Evolutionary conservation across 2,888 invertebrate genomes (phyloP).

Genomic region (Tyria jacobaeae): DNA sequence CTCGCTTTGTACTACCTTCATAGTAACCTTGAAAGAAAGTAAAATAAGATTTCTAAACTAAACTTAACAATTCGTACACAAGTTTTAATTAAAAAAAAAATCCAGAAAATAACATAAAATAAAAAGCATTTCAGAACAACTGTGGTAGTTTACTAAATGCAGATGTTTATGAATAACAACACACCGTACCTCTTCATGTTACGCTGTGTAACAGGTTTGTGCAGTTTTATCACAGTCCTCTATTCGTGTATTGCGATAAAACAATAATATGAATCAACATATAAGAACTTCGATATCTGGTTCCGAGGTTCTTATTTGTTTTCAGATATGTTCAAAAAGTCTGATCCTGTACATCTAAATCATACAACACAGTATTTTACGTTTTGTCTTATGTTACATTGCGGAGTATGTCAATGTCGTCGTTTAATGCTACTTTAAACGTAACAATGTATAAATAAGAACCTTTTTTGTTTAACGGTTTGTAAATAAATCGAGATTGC

Average conservation of each 20-base stretch:
- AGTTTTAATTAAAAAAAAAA: not conserved
- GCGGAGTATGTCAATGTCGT: conserved; percentile 13
- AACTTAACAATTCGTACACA: not conserved
- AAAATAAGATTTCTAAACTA: not conserved
- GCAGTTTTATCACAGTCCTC: conserved; percentile 38
- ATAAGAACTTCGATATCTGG: too few relatives aligned
- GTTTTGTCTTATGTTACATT: too few relatives aligned
- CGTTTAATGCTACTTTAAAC: conserved; percentile 21
- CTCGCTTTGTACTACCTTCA: too few relatives aligned
- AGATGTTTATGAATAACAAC: conserved; percentile 20
- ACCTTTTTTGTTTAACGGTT: not conserved
- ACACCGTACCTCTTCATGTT: conserved; percentile 22
- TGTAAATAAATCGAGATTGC: conserved; percentile 1
- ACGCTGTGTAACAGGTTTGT: conserved; percentile 22
- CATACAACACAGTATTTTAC: too few relatives aligned
- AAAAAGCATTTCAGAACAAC: not conserved
- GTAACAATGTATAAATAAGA: conserved; percentile 26
- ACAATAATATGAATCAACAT: too few relatives aligned
- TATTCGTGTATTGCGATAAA: too few relatives aligned
- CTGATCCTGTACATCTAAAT: too few relatives aligned
- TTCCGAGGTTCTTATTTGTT: too few relatives aligned
- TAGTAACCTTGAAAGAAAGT: too few relatives aligned
- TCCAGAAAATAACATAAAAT: not conserved
- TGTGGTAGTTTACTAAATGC: conserved; percentile 22
- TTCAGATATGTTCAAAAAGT: too few relatives aligned